These are phyloP conservation scores for Ictalurus punctatus DNA, from an alignment of 2,113 vertebrate genomes.

Conservation along the genomic window DNA sequence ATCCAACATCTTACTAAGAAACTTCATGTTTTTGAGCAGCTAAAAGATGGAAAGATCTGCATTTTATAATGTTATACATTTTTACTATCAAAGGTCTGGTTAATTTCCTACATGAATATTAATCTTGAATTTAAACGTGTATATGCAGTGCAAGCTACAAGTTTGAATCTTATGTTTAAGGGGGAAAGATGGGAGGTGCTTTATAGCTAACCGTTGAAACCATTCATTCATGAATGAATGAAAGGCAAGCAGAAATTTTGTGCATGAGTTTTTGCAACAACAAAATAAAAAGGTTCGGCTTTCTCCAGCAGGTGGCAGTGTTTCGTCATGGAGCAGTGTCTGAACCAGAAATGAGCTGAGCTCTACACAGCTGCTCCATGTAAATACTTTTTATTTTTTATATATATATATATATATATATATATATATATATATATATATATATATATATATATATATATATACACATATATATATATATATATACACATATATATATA, in stretches of 20 bases:
- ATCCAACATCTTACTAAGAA: no score
- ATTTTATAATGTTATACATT: background rate
- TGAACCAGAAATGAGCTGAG: conserved; percentile 47
- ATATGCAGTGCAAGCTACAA: background rate
- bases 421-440: no score
- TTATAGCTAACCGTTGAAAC: background rate
- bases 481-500: no score
- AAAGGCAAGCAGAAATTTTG: background rate
- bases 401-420: no score
- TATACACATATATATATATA: no score
- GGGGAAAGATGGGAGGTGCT: background rate
- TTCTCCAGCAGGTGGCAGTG: conserved; percentile 54
- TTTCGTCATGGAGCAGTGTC: conserved; percentile 55
- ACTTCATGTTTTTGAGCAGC: no score
- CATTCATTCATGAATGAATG: background rate
- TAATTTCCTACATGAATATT: background rate
- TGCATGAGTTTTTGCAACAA: background rate
- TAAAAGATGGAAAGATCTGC: background rate
- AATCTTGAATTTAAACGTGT: background rate
- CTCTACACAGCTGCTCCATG: conserved; percentile 56
- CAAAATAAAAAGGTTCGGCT: background rate
- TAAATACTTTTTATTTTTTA: background rate
- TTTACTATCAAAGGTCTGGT: background rate
- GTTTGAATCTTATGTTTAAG: background rate
- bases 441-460: no score